phyloP scores from a whole-genome alignment of 2,888 invertebrate species.

The Lithophane leautieri region DNA sequence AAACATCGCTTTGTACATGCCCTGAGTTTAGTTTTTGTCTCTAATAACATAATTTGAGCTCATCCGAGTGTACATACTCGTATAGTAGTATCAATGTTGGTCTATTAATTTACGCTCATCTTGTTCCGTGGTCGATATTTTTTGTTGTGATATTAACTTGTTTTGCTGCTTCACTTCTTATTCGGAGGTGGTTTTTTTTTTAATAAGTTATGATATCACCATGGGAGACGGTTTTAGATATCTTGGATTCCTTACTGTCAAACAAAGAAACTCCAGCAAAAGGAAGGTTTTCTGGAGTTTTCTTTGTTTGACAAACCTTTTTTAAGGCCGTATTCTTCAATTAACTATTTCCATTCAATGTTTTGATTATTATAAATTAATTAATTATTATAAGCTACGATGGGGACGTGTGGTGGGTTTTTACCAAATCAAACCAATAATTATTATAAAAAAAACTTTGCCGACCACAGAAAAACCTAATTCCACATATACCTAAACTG shows the following conservation, averaged over 20 bases:
- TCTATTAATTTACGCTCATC: conserved; percentile 54
- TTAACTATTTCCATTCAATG: neutral
- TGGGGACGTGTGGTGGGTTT: neutral
- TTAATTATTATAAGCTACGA: too few species aligned
- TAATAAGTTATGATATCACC: conserved; percentile 1
- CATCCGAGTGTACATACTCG: conserved; percentile 34
- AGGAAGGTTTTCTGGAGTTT: too few species aligned
- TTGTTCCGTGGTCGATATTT: conserved; percentile 36
- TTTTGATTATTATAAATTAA: neutral
- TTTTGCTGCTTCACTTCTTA: conserved; percentile 20
- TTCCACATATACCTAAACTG: neutral
- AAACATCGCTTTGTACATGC: conserved; percentile 16
- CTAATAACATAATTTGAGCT: conserved; percentile 32
- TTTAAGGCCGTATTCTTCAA: neutral
- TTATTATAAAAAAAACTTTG: neutral
- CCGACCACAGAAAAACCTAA: conserved; percentile 4
- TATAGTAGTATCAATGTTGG: conserved; percentile 36
- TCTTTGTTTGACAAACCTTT: neutral
- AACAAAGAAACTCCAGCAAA: too few species aligned
- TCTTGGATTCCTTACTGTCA: neutral
- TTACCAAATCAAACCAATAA: neutral
- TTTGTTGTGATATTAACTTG: conserved; percentile 37
- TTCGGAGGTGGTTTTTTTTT: conserved; percentile 1
- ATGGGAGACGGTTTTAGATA: neutral
- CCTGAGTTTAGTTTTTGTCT: conserved; percentile 33